These are phyloP conservation scores for Casuarius casuarius DNA, from an alignment of 2,113 vertebrate genomes.

Conservation along the genomic window DNA sequence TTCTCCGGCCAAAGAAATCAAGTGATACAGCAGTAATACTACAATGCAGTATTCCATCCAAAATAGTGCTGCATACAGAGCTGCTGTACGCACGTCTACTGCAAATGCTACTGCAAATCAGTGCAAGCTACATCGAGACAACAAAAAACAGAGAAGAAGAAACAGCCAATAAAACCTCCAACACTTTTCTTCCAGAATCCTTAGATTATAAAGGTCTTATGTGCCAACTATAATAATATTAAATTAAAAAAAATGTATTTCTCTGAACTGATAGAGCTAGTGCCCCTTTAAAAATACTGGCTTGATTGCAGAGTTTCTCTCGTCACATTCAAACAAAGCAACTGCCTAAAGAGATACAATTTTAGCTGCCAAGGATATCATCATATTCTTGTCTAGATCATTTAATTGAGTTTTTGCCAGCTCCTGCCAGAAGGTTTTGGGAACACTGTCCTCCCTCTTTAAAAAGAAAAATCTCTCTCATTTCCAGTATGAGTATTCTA, in stretches of 20 bases:
- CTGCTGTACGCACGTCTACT: neutral
- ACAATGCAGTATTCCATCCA: neutral
- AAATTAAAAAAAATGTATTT: neutral
- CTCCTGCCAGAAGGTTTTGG: constrained; percentile 44
- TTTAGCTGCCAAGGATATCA: constrained; percentile 44
- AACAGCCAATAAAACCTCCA: neutral
- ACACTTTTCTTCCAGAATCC: neutral
- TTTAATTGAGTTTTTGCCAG: constrained; percentile 54
- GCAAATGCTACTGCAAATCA: neutral
- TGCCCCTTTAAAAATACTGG: neutral
- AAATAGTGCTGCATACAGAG: neutral
- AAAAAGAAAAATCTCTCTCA: constrained; percentile 39
- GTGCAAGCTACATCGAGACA: neutral
- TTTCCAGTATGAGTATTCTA: neutral
- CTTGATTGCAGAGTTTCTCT: constrained; percentile 9
- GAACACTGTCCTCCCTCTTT: constrained; percentile 44
- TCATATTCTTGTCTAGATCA: constrained; percentile 56
- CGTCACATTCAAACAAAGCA: constrained; percentile 21
- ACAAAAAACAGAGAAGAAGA: neutral
- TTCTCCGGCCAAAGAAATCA: neutral
- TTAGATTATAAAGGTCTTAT: neutral
- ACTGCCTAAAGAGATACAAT: constrained; percentile 45
- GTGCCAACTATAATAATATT: neutral
- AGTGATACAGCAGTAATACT: neutral
- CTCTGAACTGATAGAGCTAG: neutral